phyloP scores from a whole-genome alignment of 2,888 invertebrate species.

The Vesta saturnalis region DNA sequence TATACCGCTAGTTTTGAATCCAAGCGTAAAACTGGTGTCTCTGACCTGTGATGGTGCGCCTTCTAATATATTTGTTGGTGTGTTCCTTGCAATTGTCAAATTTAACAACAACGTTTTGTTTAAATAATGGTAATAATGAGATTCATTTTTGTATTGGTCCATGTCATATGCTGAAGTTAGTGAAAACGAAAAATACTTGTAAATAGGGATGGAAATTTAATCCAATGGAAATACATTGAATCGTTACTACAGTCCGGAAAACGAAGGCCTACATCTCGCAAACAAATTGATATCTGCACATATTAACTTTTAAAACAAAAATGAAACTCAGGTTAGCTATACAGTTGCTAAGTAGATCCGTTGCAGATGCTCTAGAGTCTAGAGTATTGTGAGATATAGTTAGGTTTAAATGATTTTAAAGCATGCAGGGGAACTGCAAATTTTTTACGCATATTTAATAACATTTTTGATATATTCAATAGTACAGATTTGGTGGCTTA shows the following conservation, averaged over 20 bases:
- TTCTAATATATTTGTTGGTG: neutral
- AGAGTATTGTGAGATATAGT: neutral
- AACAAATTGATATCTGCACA: neutral
- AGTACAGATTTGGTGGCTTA: neutral
- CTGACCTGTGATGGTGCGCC: neutral
- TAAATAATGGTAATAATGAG: neutral
- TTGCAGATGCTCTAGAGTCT: neutral
- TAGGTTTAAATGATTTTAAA: neutral
- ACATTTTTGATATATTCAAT: neutral
- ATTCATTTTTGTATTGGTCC: neutral
- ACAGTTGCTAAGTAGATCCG: neutral
- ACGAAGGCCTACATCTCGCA: neutral
- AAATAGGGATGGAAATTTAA: neutral
- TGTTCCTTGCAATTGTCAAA: neutral
- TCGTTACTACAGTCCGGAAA: neutral
- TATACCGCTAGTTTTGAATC: neutral
- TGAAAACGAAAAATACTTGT: neutral
- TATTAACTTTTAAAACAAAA: neutral
- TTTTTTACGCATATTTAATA: neutral
- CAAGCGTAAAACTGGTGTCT: neutral
- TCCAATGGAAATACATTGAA: neutral
- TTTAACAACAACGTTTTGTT: neutral
- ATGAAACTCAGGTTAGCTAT: neutral
- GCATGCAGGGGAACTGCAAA: neutral
- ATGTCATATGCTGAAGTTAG: neutral